These are phyloP conservation scores for Chiroxiphia lanceolata DNA, from an alignment of 2,797 vertebrate genomes.

Conservation along the genomic window DNA sequence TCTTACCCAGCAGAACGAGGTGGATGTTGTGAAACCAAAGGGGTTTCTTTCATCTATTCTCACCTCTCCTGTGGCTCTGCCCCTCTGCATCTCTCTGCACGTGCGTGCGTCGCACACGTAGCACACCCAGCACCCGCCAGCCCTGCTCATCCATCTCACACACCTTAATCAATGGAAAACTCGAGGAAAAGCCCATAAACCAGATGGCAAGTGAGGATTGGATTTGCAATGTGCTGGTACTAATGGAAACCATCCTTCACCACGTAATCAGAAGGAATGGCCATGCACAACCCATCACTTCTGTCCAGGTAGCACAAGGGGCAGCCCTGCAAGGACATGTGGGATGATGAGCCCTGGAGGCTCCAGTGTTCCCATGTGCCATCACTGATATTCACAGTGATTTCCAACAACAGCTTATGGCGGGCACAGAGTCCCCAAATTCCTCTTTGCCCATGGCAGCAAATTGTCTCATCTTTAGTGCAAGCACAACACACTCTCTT, in stretches of 20 bases:
- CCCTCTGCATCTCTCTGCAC: rapidly evolving
- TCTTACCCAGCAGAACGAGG: neutral
- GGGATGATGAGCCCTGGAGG: neutral
- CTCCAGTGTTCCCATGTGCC: neutral
- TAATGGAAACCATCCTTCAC: neutral
- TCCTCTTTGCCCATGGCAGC: neutral
- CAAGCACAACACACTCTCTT: neutral
- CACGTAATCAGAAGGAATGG: neutral
- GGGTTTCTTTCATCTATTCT: neutral
- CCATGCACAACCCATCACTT: neutral
- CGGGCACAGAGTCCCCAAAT: neutral
- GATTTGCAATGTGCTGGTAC: neutral
- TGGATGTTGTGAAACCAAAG: neutral
- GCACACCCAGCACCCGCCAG: neutral
- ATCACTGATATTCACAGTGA: neutral
- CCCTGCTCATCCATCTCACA: neutral
- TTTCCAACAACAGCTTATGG: neutral
- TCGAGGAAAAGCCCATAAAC: neutral
- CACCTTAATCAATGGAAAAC: neutral
- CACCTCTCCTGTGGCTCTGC: neutral
- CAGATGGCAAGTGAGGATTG: neutral
- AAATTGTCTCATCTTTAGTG: neutral
- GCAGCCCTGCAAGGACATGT: neutral
- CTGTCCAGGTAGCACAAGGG: neutral
- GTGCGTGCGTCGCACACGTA: rapidly evolving